Conservation (phyloP, 2,797 vertebrate genomes). For the Micropoecilia bifurca region DNA sequence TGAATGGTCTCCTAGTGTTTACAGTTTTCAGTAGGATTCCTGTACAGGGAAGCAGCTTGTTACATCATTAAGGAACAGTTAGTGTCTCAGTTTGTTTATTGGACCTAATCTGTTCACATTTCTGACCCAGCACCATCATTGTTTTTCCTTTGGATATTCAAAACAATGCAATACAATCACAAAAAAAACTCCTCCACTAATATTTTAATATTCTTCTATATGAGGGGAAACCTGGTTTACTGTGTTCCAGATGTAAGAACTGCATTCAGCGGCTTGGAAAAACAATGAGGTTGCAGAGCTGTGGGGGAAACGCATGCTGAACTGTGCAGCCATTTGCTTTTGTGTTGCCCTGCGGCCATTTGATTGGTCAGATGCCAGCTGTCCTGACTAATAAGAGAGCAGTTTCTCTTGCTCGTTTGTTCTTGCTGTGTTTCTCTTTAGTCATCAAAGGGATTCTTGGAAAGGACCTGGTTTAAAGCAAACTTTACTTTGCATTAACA, state of each 20-base stretch:
- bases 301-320: neutral
- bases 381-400: conserved; percentile 4
- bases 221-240: neutral
- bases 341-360: neutral
- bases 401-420: neutral
- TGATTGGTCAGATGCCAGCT: conserved; percentile 10
- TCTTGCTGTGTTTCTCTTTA: neutral
- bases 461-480: neutral
- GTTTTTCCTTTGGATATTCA: conserved; percentile 14
- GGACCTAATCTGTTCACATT: conserved; percentile 35
- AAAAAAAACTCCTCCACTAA: neutral
- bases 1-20: neutral
- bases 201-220: neutral
- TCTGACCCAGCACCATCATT: conserved; percentile 20
- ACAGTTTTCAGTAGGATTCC: conserved; percentile 26
- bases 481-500: neutral
- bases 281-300: neutral
- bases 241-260: neutral
- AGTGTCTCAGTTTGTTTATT: conserved; percentile 57
- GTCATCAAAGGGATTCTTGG: neutral
- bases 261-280: neutral
- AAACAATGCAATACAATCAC: conserved; percentile 6
- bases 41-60: conserved; percentile 36
- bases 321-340: neutral
- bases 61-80: conserved; percentile 28